Evolutionary conservation across 2,888 invertebrate genomes (phyloP), one percentile per base, ranked within the genome.

Genomic region (Eupithecia dodoneata): DNA sequence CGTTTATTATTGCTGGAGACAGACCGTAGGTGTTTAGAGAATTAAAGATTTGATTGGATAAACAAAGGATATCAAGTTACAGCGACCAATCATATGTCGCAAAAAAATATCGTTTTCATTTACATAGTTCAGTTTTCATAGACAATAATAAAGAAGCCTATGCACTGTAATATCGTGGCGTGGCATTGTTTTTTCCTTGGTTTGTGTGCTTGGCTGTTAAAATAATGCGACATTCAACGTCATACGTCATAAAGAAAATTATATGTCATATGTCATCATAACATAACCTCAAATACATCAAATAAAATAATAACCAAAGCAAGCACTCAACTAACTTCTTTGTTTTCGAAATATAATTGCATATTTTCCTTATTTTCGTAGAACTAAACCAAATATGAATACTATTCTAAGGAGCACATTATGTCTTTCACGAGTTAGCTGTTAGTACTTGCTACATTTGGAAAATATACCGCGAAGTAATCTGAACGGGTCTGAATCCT

Each of bases 371-470:
- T 42, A 66, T 6, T 66, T 66, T 30, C 15, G 66, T 66, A 42
- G 13, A 13, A 42, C 7, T 13, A 42, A 42, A 12, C 65, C 9
- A 5, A 77, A 71, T 10, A 78, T 78, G 78, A 72, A 45, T 72
- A 67, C 63, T 3, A 41, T 73, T 67, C 30, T 76, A 13, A 76
- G 66, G 10, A 74, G 41, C 3, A 55, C 71, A 41, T 13, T 44
- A 6, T 45, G 30, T 72, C 52, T 72, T 69, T 52, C 71, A 52
- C 75, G 73, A 72, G 45, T 71, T 10, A 69, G 72, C 30, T 69
- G 78, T 78, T 10, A 69, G 76, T 76, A 41, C 6, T 47, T 59
- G 9, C 9, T 12, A 63, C 63, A 63, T 30, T 3, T 4, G 15
- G 18, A 30, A 10, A 12, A 30, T 18, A 30, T 12, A 12, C 4